These are phyloP conservation scores for Glandiceps talaboti DNA, from an alignment of 53 echinoderm and acorn worm genomes.

Conservation along the genomic window DNA sequence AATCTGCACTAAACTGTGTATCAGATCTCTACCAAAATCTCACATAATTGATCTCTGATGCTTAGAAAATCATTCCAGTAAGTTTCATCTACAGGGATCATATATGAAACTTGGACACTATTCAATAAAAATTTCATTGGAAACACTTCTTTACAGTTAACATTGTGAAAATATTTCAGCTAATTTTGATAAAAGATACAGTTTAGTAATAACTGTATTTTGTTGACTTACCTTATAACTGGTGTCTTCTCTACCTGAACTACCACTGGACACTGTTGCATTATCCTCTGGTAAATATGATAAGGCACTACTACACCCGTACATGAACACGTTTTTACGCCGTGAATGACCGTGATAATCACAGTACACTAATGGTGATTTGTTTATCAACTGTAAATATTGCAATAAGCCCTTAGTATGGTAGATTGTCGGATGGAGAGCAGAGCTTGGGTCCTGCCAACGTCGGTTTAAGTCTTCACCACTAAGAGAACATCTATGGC, in stretches of 20 bases:
- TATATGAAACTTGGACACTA: too few relatives aligned
- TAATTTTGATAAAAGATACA: too few relatives aligned
- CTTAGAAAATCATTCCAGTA: too few relatives aligned
- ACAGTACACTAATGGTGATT: constrained; percentile 73
- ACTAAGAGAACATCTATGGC: constrained; percentile 84
- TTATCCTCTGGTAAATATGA: constrained; percentile 56
- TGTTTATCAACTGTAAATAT: constrained; percentile 44
- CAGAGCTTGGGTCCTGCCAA: constrained; percentile 63
- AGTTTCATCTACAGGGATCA: too few relatives aligned
- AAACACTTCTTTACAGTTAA: too few relatives aligned
- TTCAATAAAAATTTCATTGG: too few relatives aligned
- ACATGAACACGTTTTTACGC: constrained; percentile 97
- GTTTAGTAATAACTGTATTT: too few relatives aligned
- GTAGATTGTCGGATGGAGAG: constrained; percentile 87
- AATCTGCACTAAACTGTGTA: too few relatives aligned
- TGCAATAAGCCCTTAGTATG: constrained; percentile 88
- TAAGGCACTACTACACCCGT: constrained; percentile 64
- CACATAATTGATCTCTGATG: too few relatives aligned
- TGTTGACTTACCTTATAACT: constrained; percentile 64
- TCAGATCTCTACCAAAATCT: too few relatives aligned
- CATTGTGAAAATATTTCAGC: too few relatives aligned
- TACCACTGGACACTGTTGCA: constrained; percentile 22
- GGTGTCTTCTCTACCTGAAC: constrained; percentile 45
- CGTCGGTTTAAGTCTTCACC: constrained; percentile 92
- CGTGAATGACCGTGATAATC: constrained; percentile 95